Base-by-base conservation (phyloP, 2,797 vertebrate genomes). In the Podarcis siculus region DNA sequence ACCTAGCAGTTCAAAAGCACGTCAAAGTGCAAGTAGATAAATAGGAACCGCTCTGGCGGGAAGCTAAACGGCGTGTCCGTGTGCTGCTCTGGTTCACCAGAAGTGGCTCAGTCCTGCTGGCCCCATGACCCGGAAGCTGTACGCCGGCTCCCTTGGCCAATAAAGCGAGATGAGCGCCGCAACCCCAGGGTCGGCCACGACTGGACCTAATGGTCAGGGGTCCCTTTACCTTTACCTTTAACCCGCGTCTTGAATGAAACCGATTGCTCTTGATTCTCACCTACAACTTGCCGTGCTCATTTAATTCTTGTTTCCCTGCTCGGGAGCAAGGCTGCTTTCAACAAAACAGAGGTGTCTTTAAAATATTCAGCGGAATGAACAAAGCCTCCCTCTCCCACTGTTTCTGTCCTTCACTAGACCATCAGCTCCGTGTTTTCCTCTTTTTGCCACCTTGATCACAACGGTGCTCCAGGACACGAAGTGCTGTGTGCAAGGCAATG, bases 351-450 rank as follows among this genome's bases (percentile, higher is more conserved):
- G 19, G 5, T 19, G 42, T 67, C 66, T 86, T 61, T n/a, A 73
- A 55, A 61, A 13, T 61, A 30, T 6, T 72, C 67, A 39, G 2
- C 7, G 15, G 30, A 61, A 8, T 64, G 49, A 39, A 25, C 35
- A 30, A 27, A 61, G 39, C n/a, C 76, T 91, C 61, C 66, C 35
- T 90, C 90, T 77, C 90, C 80, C 90, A 82, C 92, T 92, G 89
- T 91, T 78, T 94, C 92, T 87, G 90, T 79, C 86, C 83, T 8
- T 77, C 90, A 81, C 86, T 79, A 88, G 90, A 87, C 90, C 39
- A 66, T 88, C 79, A 92, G 49, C 19, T 86, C 76, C 66, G 55
- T 35, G 88, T 67, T 64, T 61, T 58, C 39, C 82, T 35, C 49
- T 86, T 17, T 89, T 17, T 30, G 3, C 42, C 55, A 4, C 37